These are phyloP conservation scores for Aleadryas rufinucha DNA, from an alignment of 2,113 vertebrate species.

Conservation along the genomic window DNA sequence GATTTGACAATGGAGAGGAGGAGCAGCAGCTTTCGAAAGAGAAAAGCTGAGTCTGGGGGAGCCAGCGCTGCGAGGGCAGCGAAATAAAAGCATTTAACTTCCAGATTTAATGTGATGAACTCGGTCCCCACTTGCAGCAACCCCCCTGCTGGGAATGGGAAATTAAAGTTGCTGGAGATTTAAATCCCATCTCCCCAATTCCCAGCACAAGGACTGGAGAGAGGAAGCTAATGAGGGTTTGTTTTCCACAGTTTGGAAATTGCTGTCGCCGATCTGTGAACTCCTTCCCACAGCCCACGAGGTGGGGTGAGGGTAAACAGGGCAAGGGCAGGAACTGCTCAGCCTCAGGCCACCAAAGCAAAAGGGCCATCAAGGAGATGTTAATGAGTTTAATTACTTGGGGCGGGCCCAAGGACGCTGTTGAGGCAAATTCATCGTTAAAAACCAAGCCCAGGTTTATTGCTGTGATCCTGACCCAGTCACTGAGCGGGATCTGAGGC, in stretches of 20 bases:
- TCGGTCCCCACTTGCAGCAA: background rate
- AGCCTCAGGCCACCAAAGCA: background rate
- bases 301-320: background rate
- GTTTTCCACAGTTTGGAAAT: conserved; percentile 12
- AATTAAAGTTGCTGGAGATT: background rate
- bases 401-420: background rate
- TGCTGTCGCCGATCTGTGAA: background rate
- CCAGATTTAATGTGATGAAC: background rate
- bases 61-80: background rate
- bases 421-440: background rate
- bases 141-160: background rate
- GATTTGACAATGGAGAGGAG: background rate
- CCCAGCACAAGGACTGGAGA: background rate
- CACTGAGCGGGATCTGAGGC: background rate
- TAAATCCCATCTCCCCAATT: background rate
- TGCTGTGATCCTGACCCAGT: background rate
- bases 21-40: background rate
- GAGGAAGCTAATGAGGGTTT: background rate
- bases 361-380: background rate
- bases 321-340: background rate
- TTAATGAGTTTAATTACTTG: background rate
- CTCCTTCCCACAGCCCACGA: background rate
- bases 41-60: background rate
- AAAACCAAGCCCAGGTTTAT: background rate
- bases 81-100: background rate